Evolutionary conservation across 1,140 invertebrate species (phyloP).

Genomic region (Diorhabda sublineata): DNA sequence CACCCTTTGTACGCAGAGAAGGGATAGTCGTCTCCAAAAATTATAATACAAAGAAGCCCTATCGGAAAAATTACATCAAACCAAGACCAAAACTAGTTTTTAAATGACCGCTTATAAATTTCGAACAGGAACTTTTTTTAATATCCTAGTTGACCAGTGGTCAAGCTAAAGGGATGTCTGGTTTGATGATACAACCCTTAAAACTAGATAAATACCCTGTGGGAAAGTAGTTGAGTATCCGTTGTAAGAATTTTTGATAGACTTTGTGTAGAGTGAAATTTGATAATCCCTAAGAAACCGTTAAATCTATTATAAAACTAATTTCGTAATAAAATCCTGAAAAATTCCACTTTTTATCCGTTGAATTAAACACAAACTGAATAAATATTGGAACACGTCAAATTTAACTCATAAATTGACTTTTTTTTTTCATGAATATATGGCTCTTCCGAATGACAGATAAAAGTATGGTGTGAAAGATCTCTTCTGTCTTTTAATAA

Average conservation of each 20-base stretch:
- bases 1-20: constrained; percentile 8
- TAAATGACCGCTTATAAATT: constrained; percentile 26
- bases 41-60: constrained; percentile 25
- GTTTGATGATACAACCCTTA: constrained; percentile 12
- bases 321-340: no score
- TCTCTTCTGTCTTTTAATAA: no score
- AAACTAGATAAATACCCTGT: constrained; percentile 2
- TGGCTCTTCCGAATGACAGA: no score
- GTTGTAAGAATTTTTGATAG: neutral
- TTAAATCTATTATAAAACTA: neutral
- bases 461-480: no score
- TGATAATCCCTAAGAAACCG: neutral
- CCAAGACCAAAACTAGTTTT: constrained; percentile 25
- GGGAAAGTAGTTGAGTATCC: neutral
- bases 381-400: no score
- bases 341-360: no score
- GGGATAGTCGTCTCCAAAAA: constrained; percentile 26
- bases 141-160: constrained; percentile 23
- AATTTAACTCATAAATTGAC: no score
- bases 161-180: constrained; percentile 26
- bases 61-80: constrained; percentile 30
- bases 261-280: neutral
- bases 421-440: no score
- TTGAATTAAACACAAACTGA: no score
- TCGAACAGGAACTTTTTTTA: constrained; percentile 14